A percentile compares a stretch with the other conserved stretches of the same genome.
Evolutionary conservation across 2,888 invertebrate species (phyloP).

Genomic region (Syritta pipiens): DNA sequence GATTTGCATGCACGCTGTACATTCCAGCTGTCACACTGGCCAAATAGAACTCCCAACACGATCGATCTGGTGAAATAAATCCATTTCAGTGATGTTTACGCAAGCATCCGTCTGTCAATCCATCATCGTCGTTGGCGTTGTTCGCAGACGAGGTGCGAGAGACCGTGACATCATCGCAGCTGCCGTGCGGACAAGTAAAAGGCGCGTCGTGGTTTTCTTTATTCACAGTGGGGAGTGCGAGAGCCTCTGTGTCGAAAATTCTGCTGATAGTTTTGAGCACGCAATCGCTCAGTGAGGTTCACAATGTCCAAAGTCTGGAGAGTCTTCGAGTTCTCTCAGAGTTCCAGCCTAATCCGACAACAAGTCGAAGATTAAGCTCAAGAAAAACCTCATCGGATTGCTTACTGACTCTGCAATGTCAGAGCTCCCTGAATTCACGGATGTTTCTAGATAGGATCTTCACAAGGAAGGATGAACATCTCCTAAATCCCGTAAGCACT

Average conservation of each 20-base stretch:
- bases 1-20: conserved; percentile 45
- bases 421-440: conserved; percentile 36
- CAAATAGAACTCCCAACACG: conserved; percentile 63
- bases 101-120: conserved; percentile 62
- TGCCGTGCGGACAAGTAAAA: no score
- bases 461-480: conserved; percentile 1
- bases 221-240: no score
- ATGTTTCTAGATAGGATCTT: conserved; percentile 15
- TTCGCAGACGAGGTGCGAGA: no score
- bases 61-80: conserved; percentile 62
- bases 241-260: no score
- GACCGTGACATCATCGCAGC: no score
- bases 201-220: no score
- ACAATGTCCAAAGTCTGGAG: no score
- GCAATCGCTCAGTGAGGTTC: no score
- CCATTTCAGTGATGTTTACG: conserved; percentile 52
- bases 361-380: conserved; percentile 68
- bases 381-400: conserved; percentile 71
- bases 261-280: no score
- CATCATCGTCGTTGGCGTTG: conserved; percentile 35
- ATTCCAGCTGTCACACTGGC: conserved; percentile 60
- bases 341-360: no score
- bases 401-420: conserved; percentile 64
- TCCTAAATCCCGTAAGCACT: conserved; percentile 18
- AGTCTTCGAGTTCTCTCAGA: no score